Conservation (phyloP, 2,888 invertebrate species). For the Polydrusus tereticollis region DNA sequence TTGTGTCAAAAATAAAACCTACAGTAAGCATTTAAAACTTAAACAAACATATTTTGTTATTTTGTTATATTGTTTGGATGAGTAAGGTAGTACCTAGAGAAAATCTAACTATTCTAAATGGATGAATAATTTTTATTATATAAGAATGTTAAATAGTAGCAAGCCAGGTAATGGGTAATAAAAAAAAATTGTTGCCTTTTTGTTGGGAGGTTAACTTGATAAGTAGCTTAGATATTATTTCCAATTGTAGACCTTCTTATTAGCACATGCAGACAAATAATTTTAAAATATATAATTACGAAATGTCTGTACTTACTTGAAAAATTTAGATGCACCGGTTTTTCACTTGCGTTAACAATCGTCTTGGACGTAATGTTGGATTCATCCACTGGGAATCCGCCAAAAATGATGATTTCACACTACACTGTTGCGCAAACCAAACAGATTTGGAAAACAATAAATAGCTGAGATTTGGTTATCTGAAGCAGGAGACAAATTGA, state of each 20-base stretch:
- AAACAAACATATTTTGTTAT: too few relatives aligned
- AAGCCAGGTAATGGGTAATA: too few relatives aligned
- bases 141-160: too few relatives aligned
- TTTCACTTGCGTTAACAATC: constrained; percentile 37
- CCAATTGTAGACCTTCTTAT: neutral
- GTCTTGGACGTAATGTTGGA: constrained; percentile 23
- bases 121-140: too few relatives aligned
- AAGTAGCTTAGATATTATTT: too few relatives aligned
- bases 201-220: too few relatives aligned
- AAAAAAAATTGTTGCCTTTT: too few relatives aligned
- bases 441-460: constrained; percentile 33
- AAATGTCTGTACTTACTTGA: constrained; percentile 41
- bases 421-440: neutral
- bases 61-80: too few relatives aligned
- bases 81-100: too few relatives aligned
- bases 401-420: constrained; percentile 39
- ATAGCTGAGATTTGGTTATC: neutral
- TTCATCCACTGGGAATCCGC: constrained; percentile 26
- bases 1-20: too few relatives aligned
- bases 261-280: neutral
- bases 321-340: constrained; percentile 28
- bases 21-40: too few relatives aligned
- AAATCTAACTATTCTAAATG: too few relatives aligned
- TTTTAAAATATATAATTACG: neutral
- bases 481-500: neutral